Percentiles rank a stretch among this genome's conserved stretches.
phyloP scores from a whole-genome alignment of 2,113 vertebrate species.

The Syngnathoides biaculeatus region DNA sequence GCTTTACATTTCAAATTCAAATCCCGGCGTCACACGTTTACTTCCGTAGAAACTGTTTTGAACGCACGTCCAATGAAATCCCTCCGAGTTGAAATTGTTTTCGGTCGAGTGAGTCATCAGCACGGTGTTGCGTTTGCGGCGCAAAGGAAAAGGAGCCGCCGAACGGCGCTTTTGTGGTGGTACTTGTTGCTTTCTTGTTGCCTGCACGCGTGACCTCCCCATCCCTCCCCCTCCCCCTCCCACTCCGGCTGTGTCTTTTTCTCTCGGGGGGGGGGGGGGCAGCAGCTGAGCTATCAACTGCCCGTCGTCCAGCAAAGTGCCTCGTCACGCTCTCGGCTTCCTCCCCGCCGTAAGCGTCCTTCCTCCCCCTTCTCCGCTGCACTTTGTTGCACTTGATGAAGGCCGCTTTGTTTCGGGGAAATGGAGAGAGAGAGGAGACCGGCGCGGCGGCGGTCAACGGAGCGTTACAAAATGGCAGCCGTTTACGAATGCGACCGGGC shows the following conservation, averaged over 20 bases:
- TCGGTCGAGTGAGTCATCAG: not conserved
- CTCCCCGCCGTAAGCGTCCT: constrained; percentile 36
- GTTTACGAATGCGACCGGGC: not conserved
- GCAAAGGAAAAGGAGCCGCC: not conserved
- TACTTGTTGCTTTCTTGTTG: constrained; percentile 5
- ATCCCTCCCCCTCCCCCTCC: too few species aligned
- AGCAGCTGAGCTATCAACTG: not conserved
- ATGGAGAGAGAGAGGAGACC: not conserved
- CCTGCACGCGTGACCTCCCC: not conserved
- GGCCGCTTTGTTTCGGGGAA: constrained; percentile 4
- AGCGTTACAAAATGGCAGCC: not conserved
- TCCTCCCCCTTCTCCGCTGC: constrained; percentile 26
- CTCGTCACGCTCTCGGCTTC: constrained; percentile 60
- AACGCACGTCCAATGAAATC: too few species aligned
- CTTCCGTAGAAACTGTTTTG: too few species aligned
- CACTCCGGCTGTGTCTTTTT: too few species aligned
- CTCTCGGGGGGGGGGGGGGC: not conserved
- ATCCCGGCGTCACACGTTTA: too few species aligned
- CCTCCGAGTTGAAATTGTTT: not conserved
- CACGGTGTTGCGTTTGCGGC: not conserved
- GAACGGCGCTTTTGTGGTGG: not conserved
- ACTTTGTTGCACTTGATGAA: constrained; percentile 31
- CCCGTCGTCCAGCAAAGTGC: constrained; percentile 56
- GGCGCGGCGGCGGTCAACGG: constrained; percentile 18
- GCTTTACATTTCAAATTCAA: too few species aligned